Evolutionary conservation across 2,888 invertebrate species (phyloP), one percentile per base, ranked within the genome.

Genomic region (Chymomyza fuscimana): DNA sequence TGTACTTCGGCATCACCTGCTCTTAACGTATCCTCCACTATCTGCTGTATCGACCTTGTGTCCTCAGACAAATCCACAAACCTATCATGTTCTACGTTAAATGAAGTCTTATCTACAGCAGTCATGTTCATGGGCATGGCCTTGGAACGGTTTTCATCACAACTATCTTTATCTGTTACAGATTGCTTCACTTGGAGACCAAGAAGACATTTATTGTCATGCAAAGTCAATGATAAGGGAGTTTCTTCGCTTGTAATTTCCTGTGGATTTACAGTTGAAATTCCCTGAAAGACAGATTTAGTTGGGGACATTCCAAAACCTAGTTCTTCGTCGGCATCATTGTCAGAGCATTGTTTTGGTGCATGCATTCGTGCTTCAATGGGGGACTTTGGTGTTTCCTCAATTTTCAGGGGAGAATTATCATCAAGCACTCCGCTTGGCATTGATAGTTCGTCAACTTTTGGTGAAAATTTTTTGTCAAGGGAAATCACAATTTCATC

Each of bases 1-100:
- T 81, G 69, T 22, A 76, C 85, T 29, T 85, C 85, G 22, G 56
- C 81, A 73, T 85, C 87, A n/a, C 85, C 76, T 29, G 86, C 85
- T 69, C 77, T 79, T 29, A 85, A 67, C 36, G 85, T 85, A 32
- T 85, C 85, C 51, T 85, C 85, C 29, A 85, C 85, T 59, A 85
- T 85, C 66, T 85, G 85, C 32, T 87, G 79, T 5, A 85, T 74
- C 5, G 85, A 80, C 58, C 85, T 79, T 10, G 73, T 64, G 61
- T 82, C 86, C 19, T 74, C 70, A 61, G 32, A 12, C 63, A 58
- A 25, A 2, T 10, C 29, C 9, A 5, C 19, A 2, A 15, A 12
- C 50, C 6, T 5, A 12, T 12, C 4, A 46, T 46, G 10, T 12
- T 46, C 40, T 15, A 12, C 40, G 40, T 46, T 32, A 32, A 32